These are phyloP conservation scores for Laterallus jamaicensis DNA, from an alignment of 2,113 vertebrate species.

Conservation along the genomic window DNA sequence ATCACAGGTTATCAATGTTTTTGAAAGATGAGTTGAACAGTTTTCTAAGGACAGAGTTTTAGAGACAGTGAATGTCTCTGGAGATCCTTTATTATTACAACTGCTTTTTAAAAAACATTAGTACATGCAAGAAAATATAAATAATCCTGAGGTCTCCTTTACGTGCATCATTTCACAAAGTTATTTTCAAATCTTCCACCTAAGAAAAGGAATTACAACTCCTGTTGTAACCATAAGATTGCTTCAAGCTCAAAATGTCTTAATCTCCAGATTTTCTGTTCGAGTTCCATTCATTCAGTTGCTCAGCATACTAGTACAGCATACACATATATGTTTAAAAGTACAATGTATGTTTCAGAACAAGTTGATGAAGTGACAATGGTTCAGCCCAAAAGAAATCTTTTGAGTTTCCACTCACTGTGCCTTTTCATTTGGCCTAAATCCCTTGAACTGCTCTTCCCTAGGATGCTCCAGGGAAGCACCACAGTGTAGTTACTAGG, in stretches of 20 bases:
- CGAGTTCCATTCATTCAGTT: background rate
- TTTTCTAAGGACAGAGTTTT: background rate
- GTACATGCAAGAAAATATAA: background rate
- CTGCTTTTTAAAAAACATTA: background rate
- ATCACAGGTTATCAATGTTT: background rate
- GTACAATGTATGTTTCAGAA: background rate
- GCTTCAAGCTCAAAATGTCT: background rate
- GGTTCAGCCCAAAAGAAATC: background rate
- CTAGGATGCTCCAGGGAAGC: background rate
- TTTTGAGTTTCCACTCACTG: background rate
- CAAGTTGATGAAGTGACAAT: background rate
- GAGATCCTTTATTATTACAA: background rate
- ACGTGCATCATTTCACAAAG: background rate
- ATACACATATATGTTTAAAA: background rate
- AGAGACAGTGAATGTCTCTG: background rate
- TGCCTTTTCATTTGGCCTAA: background rate
- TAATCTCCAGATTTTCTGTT: background rate
- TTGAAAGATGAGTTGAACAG: background rate
- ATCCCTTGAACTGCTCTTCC: background rate
- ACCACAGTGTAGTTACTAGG: background rate
- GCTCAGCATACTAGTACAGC: background rate
- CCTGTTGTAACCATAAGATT: background rate
- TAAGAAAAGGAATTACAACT: background rate
- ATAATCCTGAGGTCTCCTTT: background rate
- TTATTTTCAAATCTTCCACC: background rate